Conservation (phyloP, 2,797 vertebrate genomes). For the Harpagifer antarcticus region DNA sequence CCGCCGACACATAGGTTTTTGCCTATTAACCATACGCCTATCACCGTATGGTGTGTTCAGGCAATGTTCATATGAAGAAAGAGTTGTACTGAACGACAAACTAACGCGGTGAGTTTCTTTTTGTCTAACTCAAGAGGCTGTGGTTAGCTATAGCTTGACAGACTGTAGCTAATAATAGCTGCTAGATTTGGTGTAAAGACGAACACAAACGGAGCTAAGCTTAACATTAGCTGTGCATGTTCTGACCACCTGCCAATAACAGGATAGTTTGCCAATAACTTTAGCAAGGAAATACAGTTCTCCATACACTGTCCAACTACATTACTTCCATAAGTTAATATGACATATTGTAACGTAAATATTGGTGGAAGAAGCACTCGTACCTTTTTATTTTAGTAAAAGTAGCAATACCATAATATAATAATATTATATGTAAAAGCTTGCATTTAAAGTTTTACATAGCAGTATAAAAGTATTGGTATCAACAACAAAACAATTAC, state of each 20-base stretch:
- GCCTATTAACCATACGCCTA: accelerated
- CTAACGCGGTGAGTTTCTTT: slow-evolving; percentile 56
- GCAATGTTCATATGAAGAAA: background rate
- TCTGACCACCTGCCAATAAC: background rate
- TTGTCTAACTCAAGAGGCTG: slow-evolving; percentile 16
- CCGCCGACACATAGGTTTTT: accelerated
- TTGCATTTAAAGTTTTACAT: too few species aligned
- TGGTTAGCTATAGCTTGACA: slow-evolving; percentile 14
- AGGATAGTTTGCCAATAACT: background rate
- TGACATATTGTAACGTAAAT: background rate
- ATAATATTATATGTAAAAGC: too few species aligned
- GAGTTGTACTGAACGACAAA: background rate
- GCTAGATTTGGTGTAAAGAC: background rate
- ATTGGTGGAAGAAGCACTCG: too few species aligned
- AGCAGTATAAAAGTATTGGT: too few species aligned
- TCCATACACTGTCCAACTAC: background rate
- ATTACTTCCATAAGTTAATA: background rate
- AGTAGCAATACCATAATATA: too few species aligned
- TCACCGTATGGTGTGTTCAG: background rate
- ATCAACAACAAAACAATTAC: too few species aligned
- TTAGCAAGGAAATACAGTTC: background rate
- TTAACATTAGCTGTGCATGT: background rate
- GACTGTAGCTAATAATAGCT: background rate
- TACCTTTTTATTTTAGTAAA: too few species aligned
- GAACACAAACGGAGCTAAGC: background rate